These are phyloP conservation scores for Coregonus ussuriensis DNA, from an alignment of 2,797 vertebrate genomes.

Conservation along the genomic window DNA sequence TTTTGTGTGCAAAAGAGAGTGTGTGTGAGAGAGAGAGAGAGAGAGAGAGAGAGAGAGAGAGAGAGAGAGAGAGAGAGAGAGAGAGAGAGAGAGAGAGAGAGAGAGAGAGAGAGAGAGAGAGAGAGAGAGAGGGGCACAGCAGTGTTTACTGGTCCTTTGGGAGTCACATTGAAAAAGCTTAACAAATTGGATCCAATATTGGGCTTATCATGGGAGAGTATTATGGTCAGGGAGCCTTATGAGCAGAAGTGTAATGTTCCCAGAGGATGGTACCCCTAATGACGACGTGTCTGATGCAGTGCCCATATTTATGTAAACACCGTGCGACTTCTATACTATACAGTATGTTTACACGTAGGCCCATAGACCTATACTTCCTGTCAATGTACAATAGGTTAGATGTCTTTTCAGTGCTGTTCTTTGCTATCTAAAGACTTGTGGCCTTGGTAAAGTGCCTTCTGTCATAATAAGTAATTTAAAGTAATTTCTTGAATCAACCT, in stretches of 20 bases:
- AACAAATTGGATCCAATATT: constrained; percentile 53
- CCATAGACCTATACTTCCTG: background rate
- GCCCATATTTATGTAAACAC: background rate
- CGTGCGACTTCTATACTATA: no score
- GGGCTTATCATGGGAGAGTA: constrained; percentile 44
- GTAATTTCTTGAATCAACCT: constrained; percentile 8
- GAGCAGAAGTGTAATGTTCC: background rate
- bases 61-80: no score
- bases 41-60: no score
- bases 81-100: no score
- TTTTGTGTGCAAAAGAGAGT: constrained; percentile 17
- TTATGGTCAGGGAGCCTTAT: constrained; percentile 37
- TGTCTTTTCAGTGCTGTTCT: background rate
- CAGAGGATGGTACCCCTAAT: constrained; percentile 4
- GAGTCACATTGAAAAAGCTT: constrained; percentile 39
- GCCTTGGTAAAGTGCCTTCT: constrained; percentile 24
- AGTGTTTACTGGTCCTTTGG: constrained; percentile 25
- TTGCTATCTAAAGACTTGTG: constrained; percentile 27
- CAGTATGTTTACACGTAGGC: no score
- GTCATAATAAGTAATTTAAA: background rate
- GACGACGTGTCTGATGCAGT: background rate
- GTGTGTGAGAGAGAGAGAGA: no score
- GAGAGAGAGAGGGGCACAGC: background rate
- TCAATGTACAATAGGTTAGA: background rate
- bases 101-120: no score